Conservation (phyloP, 2,797 vertebrate species). For the Acanthurus lineatus region DNA sequence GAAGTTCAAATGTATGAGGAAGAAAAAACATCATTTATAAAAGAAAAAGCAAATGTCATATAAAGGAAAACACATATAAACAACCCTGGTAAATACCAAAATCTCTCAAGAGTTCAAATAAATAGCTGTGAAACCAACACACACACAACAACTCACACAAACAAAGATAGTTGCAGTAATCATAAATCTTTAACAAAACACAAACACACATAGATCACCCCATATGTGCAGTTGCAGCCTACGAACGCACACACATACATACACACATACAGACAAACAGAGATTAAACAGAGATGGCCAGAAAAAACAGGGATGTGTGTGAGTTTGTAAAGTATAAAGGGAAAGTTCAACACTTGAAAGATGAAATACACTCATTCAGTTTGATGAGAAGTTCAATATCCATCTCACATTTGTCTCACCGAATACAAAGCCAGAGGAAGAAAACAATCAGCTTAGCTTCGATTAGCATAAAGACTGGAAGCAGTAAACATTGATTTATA, state of each 20-base stretch:
- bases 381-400: background rate
- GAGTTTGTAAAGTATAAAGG: background rate
- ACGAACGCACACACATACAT: background rate
- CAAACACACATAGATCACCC: conserved; percentile 46
- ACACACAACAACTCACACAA: conserved; percentile 5
- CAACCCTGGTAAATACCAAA: conserved; percentile 15
- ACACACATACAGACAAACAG: conserved; percentile 2
- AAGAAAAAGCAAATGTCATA: conserved; percentile 26
- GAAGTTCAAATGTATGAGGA: background rate
- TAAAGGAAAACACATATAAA: conserved; percentile 26
- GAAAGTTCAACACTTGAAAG: background rate
- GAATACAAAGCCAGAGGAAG: background rate
- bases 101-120: conserved; percentile 34
- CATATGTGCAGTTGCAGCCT: background rate
- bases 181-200: conserved; percentile 43
- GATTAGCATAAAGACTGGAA: background rate
- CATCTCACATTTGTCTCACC: background rate
- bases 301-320: background rate
- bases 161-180: conserved; percentile 36
- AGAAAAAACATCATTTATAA: conserved; percentile 3
- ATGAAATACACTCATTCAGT: background rate
- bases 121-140: conserved; percentile 17
- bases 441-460: background rate
- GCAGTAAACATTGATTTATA: background rate
- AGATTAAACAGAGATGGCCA: background rate